Base-by-base conservation (phyloP, 2,113 vertebrate species). In the Elachura formosa region DNA sequence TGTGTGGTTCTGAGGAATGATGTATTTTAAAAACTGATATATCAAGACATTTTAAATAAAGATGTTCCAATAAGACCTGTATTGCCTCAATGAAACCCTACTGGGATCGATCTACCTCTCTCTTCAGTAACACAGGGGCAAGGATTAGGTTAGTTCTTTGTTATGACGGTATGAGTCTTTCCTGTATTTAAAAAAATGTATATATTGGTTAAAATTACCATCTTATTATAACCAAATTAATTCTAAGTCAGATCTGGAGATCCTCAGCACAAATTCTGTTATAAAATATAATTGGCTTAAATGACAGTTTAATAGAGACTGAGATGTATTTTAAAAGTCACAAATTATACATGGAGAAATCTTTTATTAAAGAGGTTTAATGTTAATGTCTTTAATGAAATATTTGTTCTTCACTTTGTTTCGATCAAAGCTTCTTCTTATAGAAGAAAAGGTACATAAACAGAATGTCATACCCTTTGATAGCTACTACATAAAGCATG, bases 1-100 rank as follows among this genome's bases (percentile, higher is more conserved):
- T 96, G 88, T 90, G 54, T 86, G 51, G 81, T 95, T 91, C 93
- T 84, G 85, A 95, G 93, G 88, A 97, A 72, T 17, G 89, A 76
- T 93, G 72, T 87, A 81, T 97, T 97, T 97, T 96, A 61, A 97
- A 95, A 95, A 66, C 84, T 86, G 72, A 87, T 89, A 34, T 56
- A 90, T 68, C 58, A 82, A 94, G 88, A 80, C 40, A 64, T 89
- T 90, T 95, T 87, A 59, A 96, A 71, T 67, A 67, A 94, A 93
- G 31, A 29, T 87, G 10, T 67, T 80, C 46, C 48, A 84, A 61
- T 52, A 58, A 48, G 40, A 34, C 22, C 38, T 75, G 5, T 55
- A 36, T 68, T 83, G 36, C 73, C 15, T 72, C 73, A 89, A 6
- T 83, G n/a, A 96, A 92, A 89, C 79, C 28, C 52, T 93, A 15